Percentiles rank a stretch among this genome's conserved stretches.
These are phyloP conservation scores for Dyspetes luteomarginatus DNA, from an alignment of 2,888 invertebrate species.

Conservation along the genomic window DNA sequence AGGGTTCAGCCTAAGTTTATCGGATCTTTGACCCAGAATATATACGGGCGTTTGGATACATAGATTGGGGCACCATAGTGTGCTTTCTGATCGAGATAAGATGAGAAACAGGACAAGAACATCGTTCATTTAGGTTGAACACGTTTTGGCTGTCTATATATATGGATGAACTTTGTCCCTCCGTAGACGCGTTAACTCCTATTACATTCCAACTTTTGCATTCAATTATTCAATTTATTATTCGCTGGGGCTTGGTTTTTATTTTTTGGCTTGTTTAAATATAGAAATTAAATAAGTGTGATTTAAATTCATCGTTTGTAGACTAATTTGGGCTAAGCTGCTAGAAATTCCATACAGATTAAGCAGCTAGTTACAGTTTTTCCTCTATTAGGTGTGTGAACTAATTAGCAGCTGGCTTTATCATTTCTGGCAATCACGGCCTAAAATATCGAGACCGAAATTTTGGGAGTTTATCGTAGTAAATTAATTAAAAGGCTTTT, in stretches of 20 bases:
- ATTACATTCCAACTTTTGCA: background rate
- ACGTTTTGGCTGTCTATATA: background rate
- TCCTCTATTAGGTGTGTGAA: background rate
- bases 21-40: slow-evolving; percentile 1
- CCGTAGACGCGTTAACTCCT: background rate
- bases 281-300: too few species aligned
- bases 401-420: background rate
- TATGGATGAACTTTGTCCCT: background rate
- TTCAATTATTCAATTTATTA: background rate
- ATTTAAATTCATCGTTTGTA: too few species aligned
- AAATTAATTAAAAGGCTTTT: background rate
- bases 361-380: background rate
- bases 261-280: too few species aligned
- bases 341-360: background rate
- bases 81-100: slow-evolving; percentile 19
- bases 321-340: too few species aligned
- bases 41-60: slow-evolving; percentile 27
- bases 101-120: slow-evolving; percentile 19
- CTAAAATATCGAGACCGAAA: too few species aligned
- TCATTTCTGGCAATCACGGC: background rate
- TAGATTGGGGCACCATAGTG: too few species aligned
- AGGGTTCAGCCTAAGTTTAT: slow-evolving; percentile 2
- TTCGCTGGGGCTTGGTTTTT: too few species aligned
- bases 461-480: too few species aligned
- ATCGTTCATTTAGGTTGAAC: background rate